These are phyloP conservation scores for Gymnopithys bicolor DNA, from an alignment of 2,797 vertebrate genomes.

Conservation along the genomic window DNA sequence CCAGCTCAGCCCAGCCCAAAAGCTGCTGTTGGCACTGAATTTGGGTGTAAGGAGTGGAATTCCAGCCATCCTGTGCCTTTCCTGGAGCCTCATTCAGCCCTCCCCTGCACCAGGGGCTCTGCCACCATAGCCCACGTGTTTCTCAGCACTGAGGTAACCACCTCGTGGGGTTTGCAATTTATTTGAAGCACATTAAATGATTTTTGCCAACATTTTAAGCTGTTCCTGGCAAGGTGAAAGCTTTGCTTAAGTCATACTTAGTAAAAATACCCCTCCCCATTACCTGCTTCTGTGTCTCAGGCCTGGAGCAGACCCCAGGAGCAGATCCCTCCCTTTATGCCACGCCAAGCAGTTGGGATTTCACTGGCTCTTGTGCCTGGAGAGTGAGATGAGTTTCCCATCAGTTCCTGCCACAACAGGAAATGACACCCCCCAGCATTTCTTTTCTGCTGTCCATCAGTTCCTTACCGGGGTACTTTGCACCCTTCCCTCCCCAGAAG, in stretches of 20 bases:
- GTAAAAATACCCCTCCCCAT: too few species aligned
- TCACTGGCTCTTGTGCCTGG: not conserved
- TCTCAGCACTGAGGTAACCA: not conserved
- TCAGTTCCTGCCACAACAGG: not conserved
- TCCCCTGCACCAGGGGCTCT: not conserved
- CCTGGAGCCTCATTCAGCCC: not conserved
- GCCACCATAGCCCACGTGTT: accelerated
- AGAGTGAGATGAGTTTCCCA: not conserved
- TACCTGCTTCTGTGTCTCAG: accelerated
- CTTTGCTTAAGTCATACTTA: not conserved
- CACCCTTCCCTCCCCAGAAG: accelerated
- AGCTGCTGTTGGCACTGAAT: not conserved
- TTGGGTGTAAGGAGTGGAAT: not conserved
- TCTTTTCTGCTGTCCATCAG: accelerated
- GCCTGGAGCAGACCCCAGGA: not conserved
- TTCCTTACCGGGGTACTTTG: accelerated
- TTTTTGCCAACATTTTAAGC: not conserved
- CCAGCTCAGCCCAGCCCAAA: not conserved
- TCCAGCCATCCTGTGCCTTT: not conserved
- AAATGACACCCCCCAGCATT: accelerated
- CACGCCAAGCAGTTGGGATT: not conserved
- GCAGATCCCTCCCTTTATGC: not conserved
- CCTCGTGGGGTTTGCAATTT: accelerated
- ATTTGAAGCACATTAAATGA: not conserved
- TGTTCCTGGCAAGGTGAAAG: not conserved